Conservation (phyloP, 2,888 invertebrate species). For the Acleris literana region DNA sequence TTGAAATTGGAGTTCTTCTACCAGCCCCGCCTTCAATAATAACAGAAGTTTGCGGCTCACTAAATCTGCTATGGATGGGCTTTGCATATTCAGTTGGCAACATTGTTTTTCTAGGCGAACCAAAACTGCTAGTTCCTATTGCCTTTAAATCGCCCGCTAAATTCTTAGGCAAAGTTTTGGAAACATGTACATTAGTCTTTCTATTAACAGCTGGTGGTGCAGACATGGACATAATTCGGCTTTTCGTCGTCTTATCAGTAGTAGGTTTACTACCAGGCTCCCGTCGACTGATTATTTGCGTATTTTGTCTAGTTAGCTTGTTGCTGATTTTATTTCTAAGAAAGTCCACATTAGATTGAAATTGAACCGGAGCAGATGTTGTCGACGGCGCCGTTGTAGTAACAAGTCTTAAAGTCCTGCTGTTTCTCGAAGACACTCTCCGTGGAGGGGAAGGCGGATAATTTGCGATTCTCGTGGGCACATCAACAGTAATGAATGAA, state of each 20-base stretch:
- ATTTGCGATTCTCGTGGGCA: conserved; percentile 54
- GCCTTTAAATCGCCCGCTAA: conserved; percentile 49
- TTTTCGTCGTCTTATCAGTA: conserved; percentile 43
- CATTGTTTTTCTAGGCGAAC: conserved; percentile 72
- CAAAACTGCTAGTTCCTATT: conserved; percentile 73
- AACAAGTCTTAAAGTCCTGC: conserved; percentile 86
- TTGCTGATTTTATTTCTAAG: conserved; percentile 85
- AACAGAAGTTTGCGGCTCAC: conserved; percentile 58
- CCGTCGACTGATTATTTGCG: conserved; percentile 64
- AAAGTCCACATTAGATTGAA: conserved; percentile 83
- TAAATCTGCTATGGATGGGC: conserved; percentile 56
- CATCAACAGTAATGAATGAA: conserved; percentile 75
- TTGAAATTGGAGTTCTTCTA: conserved; percentile 76
- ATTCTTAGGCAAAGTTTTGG: conserved; percentile 51
- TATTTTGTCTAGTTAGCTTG: conserved; percentile 81
- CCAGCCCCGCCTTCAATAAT: conserved; percentile 78
- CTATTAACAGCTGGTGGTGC: conserved; percentile 73
- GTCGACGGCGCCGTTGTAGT: conserved; percentile 78
- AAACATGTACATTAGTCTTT: conserved; percentile 51
- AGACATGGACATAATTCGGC: conserved; percentile 66
- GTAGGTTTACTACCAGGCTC: conserved; percentile 41
- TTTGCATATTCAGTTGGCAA: conserved; percentile 73
- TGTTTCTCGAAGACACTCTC: conserved; percentile 89
- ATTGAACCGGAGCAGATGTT: conserved; percentile 54
- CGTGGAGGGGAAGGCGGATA: conserved; percentile 89